phyloP scores from a whole-genome alignment of 30 jellyfish, hydroid and myxozoan genomes.

The Hydractinia symbiolongicarpus region DNA sequence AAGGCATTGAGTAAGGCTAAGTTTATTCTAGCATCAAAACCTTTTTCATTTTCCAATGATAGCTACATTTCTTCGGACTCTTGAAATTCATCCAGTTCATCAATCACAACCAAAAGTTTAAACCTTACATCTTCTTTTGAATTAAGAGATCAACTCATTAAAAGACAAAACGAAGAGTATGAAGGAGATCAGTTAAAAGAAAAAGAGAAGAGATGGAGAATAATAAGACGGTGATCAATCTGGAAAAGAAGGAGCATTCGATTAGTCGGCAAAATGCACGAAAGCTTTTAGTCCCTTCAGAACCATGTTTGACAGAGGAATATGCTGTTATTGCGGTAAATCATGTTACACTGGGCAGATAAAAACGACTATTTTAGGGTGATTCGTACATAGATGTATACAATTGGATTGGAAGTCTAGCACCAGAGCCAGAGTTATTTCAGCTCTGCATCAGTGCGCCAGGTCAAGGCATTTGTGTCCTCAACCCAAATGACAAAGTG shows the following conservation, averaged over 20 bases:
- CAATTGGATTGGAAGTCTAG: slow-evolving; percentile 13
- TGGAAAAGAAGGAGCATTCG: not conserved
- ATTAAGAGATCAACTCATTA: not conserved
- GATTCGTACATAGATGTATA: not conserved
- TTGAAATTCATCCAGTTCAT: not conserved
- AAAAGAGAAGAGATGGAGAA: not conserved
- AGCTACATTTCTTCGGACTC: not conserved
- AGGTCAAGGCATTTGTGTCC: not conserved
- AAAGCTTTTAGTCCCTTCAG: not conserved
- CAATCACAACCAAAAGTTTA: slow-evolving; percentile 6
- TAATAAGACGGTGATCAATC: not conserved
- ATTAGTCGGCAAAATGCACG: not conserved
- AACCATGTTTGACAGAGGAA: not conserved
- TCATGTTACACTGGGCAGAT: slow-evolving; percentile 5
- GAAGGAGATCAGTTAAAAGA: slow-evolving; percentile 5
- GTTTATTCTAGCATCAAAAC: slow-evolving; percentile 7
- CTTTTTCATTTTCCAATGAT: slow-evolving; percentile 5
- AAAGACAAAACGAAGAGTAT: slow-evolving; percentile 5
- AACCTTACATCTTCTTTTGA: not conserved
- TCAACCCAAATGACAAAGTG: not conserved
- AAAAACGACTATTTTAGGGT: not conserved
- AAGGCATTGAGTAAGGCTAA: not conserved
- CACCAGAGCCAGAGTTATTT: slow-evolving; percentile 3
- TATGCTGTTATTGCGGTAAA: not conserved
- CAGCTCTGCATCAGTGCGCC: not conserved